Percentiles rank a stretch among this genome's conserved stretches.
Evolutionary conservation across 2,113 vertebrate species (phyloP).

Genomic region (Heterochromis multidens): DNA sequence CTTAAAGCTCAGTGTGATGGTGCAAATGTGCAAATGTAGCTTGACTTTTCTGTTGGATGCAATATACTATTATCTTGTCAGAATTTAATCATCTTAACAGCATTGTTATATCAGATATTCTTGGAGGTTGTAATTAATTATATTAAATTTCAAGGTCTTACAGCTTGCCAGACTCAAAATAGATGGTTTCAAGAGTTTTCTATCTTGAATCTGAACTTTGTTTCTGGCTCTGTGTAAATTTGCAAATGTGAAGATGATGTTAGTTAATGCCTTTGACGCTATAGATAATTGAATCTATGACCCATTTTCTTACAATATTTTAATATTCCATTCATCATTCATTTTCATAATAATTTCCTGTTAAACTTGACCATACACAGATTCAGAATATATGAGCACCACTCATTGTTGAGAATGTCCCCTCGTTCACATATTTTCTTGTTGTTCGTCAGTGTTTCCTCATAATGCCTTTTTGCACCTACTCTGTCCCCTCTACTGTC

Average conservation of each 20-base stretch:
- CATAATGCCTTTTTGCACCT: background rate
- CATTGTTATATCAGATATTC: background rate
- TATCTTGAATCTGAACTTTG: background rate
- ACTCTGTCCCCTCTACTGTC: background rate
- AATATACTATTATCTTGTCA: background rate
- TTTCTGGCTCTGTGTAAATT: background rate
- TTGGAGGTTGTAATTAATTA: background rate
- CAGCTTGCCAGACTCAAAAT: background rate
- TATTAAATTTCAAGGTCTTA: background rate
- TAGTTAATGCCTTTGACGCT: background rate
- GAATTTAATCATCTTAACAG: background rate
- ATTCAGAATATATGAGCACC: background rate
- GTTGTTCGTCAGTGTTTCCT: conserved; percentile 15
- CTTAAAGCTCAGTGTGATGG: background rate
- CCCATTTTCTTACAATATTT: background rate
- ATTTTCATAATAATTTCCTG: background rate
- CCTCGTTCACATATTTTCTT: background rate
- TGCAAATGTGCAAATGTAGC: background rate
- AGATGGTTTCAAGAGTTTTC: background rate
- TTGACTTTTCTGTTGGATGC: background rate
- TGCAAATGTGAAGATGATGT: background rate
- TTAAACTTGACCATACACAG: background rate
- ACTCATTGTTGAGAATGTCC: background rate
- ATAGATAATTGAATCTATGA: background rate
- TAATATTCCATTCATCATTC: background rate